phyloP scores from a whole-genome alignment of 2,888 invertebrate species.

The Trissonchulus sp. region DNA sequence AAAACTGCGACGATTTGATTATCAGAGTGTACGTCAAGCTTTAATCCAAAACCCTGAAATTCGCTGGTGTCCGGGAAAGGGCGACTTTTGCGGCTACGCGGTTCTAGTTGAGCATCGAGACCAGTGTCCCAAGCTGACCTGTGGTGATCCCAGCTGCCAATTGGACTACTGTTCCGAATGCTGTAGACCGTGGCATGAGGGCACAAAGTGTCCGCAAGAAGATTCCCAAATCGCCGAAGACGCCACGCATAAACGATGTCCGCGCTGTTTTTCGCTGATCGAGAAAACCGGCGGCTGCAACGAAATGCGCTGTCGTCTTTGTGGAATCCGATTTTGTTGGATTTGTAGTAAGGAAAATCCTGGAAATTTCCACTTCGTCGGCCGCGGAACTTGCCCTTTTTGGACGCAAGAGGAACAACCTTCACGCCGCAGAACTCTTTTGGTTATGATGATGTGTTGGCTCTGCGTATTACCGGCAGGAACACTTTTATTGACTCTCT shows the following conservation, averaged over 20 bases:
- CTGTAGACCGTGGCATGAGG: background rate
- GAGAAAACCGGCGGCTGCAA: conserved; percentile 3
- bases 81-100: background rate
- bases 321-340: background rate
- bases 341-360: background rate
- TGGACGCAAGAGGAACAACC: background rate
- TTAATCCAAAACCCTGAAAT: background rate
- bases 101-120: background rate
- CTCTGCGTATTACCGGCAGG: background rate
- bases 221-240: background rate
- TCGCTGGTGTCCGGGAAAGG: background rate
- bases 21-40: background rate
- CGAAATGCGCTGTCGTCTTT: background rate
- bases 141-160: background rate
- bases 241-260: background rate
- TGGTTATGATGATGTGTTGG: background rate
- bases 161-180: background rate
- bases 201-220: background rate
- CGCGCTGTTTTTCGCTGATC: background rate
- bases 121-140: background rate
- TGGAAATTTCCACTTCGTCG: background rate
- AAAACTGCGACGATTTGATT: background rate
- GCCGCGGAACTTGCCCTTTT: background rate
- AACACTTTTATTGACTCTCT: background rate
- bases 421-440: background rate